Conservation (phyloP, 2,113 vertebrate genomes). For the Colius striatus region DNA sequence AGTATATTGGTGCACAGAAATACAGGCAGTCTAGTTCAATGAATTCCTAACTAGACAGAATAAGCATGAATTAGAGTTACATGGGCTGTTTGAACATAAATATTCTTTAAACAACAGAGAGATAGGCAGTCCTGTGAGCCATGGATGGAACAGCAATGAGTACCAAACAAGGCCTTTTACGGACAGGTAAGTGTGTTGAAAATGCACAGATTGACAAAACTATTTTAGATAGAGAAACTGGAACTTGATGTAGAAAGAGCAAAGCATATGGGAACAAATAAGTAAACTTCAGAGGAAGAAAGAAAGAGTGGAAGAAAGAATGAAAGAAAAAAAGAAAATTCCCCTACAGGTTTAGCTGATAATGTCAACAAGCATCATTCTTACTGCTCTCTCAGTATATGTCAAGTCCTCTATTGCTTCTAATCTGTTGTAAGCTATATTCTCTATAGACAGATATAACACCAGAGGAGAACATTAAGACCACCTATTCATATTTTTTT, state of each 20-base stretch:
- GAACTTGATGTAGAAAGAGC: conserved; percentile 37
- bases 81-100: conserved; percentile 67
- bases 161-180: neutral
- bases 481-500: conserved; percentile 76
- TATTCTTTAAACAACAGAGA: conserved; percentile 45
- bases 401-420: conserved; percentile 73
- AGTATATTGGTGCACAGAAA: neutral
- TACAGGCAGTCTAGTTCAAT: neutral
- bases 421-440: conserved; percentile 78
- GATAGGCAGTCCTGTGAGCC: conserved; percentile 20
- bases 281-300: conserved; percentile 64
- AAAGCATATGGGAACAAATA: conserved; percentile 58
- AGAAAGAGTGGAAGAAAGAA: conserved; percentile 47
- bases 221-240: conserved; percentile 64
- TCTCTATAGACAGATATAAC: conserved; percentile 74
- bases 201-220: conserved; percentile 66
- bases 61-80: conserved; percentile 40
- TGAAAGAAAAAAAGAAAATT: conserved; percentile 64
- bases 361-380: conserved; percentile 73
- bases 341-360: conserved; percentile 76
- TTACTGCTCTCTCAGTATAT: conserved; percentile 45
- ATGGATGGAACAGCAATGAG: neutral
- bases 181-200: conserved; percentile 50
- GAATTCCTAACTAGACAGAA: conserved; percentile 10
- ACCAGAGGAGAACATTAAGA: conserved; percentile 68